A percentile compares a stretch with the other conserved stretches of the same genome.
phyloP scores from a whole-genome alignment of 1,140 invertebrate species.

The Archivesica marissinica region DNA sequence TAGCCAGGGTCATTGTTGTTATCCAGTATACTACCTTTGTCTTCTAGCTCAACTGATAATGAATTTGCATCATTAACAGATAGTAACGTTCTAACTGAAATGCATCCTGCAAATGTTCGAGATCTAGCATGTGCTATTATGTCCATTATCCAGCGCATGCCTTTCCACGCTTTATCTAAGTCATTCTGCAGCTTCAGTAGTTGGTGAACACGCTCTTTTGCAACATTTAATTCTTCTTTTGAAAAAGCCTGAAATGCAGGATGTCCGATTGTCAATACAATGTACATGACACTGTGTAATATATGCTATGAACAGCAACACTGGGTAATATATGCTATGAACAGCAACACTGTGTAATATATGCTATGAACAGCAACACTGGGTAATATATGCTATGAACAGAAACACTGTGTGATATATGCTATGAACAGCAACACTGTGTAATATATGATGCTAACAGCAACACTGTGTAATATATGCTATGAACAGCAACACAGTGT shows the following conservation, averaged over 20 bases:
- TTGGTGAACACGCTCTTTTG: constrained; percentile 92
- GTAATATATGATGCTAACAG: too few relatives aligned
- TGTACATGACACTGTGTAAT: too few relatives aligned
- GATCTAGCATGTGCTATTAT: constrained; percentile 96
- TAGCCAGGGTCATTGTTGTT: constrained; percentile 70
- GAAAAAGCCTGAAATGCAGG: constrained; percentile 91
- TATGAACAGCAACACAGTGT: too few relatives aligned
- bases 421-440: too few relatives aligned
- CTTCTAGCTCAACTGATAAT: constrained; percentile 35
- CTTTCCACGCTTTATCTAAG: constrained; percentile 91
- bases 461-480: too few relatives aligned
- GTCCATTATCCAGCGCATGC: constrained; percentile 97
- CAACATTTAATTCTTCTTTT: constrained; percentile 91
- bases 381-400: too few relatives aligned
- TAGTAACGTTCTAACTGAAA: constrained; percentile 75
- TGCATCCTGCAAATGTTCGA: constrained; percentile 85
- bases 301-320: too few relatives aligned
- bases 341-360: too few relatives aligned
- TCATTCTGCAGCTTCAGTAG: constrained; percentile 84
- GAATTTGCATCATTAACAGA: constrained; percentile 40
- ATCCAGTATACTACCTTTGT: constrained; percentile 63
- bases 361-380: too few relatives aligned
- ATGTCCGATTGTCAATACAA: too few relatives aligned
- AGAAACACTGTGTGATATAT: too few relatives aligned
- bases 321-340: too few relatives aligned